Percentiles rank a stretch among this genome's conserved stretches.
These are phyloP conservation scores for Alexandromys oeconomus DNA, from an alignment of 2,797 vertebrate genomes.

Conservation along the genomic window DNA sequence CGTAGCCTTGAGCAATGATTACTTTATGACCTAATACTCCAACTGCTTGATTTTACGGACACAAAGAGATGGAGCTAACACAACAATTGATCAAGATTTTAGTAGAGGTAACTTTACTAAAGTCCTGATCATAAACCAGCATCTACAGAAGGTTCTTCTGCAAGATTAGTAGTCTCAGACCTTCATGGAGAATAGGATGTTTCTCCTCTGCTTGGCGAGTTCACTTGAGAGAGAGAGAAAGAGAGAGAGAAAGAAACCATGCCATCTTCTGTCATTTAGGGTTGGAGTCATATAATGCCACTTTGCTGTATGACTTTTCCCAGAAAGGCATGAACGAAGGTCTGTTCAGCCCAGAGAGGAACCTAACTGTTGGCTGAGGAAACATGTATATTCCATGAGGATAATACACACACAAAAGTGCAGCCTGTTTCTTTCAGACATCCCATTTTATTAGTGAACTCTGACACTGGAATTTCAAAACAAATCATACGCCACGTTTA, in stretches of 20 bases:
- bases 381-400: background rate
- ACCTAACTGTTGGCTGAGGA: background rate
- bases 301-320: background rate
- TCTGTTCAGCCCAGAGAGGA: background rate
- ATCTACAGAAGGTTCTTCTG: background rate
- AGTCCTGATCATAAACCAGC: conserved; percentile 10
- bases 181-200: background rate
- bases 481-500: background rate
- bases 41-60: conserved; percentile 51
- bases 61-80: background rate
- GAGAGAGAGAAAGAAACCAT: background rate
- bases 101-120: conserved; percentile 14
- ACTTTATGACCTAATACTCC: background rate
- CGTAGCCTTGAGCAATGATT: background rate
- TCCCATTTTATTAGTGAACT: background rate
- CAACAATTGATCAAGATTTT: background rate
- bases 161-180: background rate
- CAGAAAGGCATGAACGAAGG: background rate
- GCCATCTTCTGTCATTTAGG: background rate
- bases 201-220: background rate
- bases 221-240: background rate
- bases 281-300: background rate
- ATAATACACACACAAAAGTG: background rate
- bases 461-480: conserved; percentile 30
- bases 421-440: background rate